Evolutionary conservation across 1,140 invertebrate genomes (phyloP).

Genomic region (Lucilia sericata): DNA sequence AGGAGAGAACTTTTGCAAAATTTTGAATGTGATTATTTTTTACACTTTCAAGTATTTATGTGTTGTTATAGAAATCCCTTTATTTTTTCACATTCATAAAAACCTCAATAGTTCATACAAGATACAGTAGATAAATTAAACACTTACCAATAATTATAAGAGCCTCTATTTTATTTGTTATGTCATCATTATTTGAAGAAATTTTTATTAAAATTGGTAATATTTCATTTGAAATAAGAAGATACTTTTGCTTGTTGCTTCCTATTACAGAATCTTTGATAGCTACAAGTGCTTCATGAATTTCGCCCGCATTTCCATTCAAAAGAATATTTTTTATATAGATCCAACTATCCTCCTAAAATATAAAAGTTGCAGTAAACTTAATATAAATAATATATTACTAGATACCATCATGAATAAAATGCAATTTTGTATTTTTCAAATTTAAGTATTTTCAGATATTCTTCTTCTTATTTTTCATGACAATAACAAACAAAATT

Average conservation of each 20-base stretch:
- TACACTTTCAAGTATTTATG: too few relatives aligned
- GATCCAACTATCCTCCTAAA: neutral
- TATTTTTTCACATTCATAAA: too few relatives aligned
- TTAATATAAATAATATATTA: too few relatives aligned
- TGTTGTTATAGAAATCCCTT: too few relatives aligned
- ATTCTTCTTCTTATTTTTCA: too few relatives aligned
- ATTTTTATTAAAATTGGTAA: slow-evolving; percentile 9
- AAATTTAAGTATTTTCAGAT: too few relatives aligned
- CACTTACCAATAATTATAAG: neutral
- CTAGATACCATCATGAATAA: too few relatives aligned
- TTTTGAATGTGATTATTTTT: too few relatives aligned
- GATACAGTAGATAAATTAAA: neutral
- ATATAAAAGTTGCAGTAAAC: neutral
- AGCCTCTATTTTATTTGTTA: slow-evolving; percentile 7
- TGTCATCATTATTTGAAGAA: neutral
- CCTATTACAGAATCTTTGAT: slow-evolving; percentile 1
- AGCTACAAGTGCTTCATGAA: neutral
- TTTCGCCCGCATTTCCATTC: neutral
- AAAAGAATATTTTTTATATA: neutral
- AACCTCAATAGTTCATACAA: too few relatives aligned
- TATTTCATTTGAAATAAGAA: neutral
- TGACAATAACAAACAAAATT: too few relatives aligned
- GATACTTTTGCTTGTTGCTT: neutral
- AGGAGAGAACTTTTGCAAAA: too few relatives aligned
- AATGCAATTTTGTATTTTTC: too few relatives aligned